These are phyloP conservation scores for Melitaea cinxia DNA, from an alignment of 1,140 invertebrate species.

Conservation along the genomic window DNA sequence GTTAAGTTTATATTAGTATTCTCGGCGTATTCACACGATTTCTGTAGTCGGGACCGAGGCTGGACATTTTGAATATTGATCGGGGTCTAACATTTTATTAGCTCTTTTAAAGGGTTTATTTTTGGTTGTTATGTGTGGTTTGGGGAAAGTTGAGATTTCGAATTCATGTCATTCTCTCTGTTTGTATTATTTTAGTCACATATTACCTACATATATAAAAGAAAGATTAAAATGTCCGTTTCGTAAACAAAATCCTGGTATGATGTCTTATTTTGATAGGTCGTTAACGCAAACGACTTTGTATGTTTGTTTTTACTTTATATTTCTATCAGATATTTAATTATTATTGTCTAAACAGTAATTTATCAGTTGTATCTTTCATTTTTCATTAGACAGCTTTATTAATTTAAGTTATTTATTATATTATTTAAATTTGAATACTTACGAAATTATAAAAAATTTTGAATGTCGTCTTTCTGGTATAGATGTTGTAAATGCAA, in stretches of 20 bases:
- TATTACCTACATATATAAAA: not conserved
- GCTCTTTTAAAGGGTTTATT: slow-evolving; percentile 43
- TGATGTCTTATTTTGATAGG: not conserved
- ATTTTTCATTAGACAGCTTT: not conserved
- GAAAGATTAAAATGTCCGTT: no score
- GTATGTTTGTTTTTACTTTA: not conserved
- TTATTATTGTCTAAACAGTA: not conserved
- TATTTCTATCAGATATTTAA: not conserved
- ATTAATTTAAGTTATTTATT: not conserved
- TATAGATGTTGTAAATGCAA: slow-evolving; percentile 13
- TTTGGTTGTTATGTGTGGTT: slow-evolving; percentile 43
- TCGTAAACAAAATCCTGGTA: no score
- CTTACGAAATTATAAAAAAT: not conserved
- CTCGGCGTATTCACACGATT: slow-evolving; percentile 60
- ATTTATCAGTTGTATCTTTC: not conserved
- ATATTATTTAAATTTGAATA: not conserved
- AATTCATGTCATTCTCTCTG: slow-evolving; percentile 26
- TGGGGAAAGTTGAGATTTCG: slow-evolving; percentile 54
- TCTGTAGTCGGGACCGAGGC: slow-evolving; percentile 61
- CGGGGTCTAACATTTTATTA: slow-evolving; percentile 44
- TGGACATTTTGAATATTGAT: slow-evolving; percentile 73
- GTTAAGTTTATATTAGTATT: slow-evolving; percentile 55
- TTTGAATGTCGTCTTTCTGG: not conserved
- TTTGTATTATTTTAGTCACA: slow-evolving; percentile 11
- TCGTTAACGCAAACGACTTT: not conserved